Base-by-base conservation (phyloP, 2,113 vertebrate species). In the Choloepus hoffmanni region DNA sequence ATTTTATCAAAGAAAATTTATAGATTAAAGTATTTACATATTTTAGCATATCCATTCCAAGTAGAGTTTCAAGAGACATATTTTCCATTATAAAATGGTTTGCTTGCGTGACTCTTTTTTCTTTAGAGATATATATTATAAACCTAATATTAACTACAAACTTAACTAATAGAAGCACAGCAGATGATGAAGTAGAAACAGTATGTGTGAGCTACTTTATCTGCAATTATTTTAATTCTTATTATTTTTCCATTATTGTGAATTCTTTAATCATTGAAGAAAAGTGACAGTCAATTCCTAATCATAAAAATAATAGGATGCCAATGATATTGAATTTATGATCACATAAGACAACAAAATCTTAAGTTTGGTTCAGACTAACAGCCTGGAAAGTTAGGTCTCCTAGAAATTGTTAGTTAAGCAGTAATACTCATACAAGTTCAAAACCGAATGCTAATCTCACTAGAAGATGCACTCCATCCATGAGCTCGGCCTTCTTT, bases 141-240 rank as follows among this genome's bases (percentile, higher is more conserved):
- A 8, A 77, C 43, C 13, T 73, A 77, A 72, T 78, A 83, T 68
- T 48, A 90, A 65, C 10, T 68, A 87, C 62, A 85, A 55, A 77
- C 53, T 95, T 89, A 90, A 68, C 13, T 89, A 16, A 81, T 0
- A 55, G 36, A 74, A 62, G 0, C 18, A 55, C 2, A 68, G 13
- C 3, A 85, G 19, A 86, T 68, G 18, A 2, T 90, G 55, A 79
- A 28, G 36, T 70, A 93, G 11, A 58, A 91, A 58, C 4, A 68
- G 28, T 73, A 26, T 77, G n/a, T 58, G 19, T 58, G 19, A 90
- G 13, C 15, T 3, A 67, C 40, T 23, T 93, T 55, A 76, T 14
- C 24, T 82, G 67, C 24, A 84, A 74, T 93, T 83, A 78, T 21
- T 70, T 88, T 84, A 88, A 79, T 62, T 90, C 3, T n/a, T 79